Conservation (phyloP, 1,140 invertebrate genomes). For the Bathynomus jamesi region DNA sequence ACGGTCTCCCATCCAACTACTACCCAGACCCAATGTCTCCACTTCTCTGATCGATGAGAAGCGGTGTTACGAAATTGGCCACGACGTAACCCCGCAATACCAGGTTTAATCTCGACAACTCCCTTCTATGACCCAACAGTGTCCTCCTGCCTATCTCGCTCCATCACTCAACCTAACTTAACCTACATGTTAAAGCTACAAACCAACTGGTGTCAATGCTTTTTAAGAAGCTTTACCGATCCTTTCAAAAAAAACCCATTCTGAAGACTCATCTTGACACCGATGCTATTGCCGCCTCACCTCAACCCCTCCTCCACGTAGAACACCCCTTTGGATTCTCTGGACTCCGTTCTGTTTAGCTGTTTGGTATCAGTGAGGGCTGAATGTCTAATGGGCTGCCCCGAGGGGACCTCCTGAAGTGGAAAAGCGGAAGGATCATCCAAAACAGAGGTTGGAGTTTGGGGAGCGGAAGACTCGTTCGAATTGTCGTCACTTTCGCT, state of each 20-base stretch:
- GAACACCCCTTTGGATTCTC: not conserved
- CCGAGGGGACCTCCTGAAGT: no score
- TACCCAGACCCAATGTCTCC: no score
- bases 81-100: no score
- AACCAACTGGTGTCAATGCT: not conserved
- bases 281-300: constrained; percentile 2
- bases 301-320: not conserved
- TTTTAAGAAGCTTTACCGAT: not conserved
- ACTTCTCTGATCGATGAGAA: no score
- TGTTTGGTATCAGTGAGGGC: constrained; percentile 1
- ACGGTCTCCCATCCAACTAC: no score
- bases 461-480: constrained; percentile 15
- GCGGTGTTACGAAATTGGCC: no score
- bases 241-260: not conserved
- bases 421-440: no score
- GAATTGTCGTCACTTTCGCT: constrained; percentile 26
- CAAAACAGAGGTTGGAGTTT: constrained; percentile 20
- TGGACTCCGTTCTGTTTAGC: not conserved
- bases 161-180: constrained; percentile 1
- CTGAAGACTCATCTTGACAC: not conserved
- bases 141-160: constrained; percentile 11
- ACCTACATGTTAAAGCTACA: not conserved
- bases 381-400: constrained; percentile 15
- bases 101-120: no score
- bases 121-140: no score